These are phyloP conservation scores for Lepidocyrtoides sp. DNA, from an alignment of 2,888 invertebrate genomes.

Conservation along the genomic window DNA sequence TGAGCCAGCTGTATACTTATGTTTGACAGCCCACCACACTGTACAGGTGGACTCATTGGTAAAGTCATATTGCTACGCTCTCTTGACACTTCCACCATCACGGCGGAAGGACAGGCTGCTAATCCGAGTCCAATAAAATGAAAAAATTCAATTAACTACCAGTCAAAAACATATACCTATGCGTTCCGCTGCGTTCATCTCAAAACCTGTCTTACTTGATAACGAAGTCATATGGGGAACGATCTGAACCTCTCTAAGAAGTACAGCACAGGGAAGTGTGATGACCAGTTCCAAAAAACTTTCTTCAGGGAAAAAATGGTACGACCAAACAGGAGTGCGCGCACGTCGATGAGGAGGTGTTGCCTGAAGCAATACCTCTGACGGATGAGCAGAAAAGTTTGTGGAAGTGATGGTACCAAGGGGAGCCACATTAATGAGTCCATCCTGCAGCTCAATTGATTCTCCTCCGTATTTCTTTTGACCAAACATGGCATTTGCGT, in stretches of 20 bases:
- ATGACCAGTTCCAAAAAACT: constrained; percentile 96
- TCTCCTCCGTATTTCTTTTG: constrained; percentile 85
- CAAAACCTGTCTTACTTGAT: constrained; percentile 89
- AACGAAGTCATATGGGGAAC: constrained; percentile 93
- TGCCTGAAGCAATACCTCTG: constrained; percentile 95
- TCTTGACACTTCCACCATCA: constrained; percentile 94
- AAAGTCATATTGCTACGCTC: constrained; percentile 93
- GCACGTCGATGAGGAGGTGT: constrained; percentile 94
- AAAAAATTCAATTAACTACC: neutral
- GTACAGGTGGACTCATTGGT: constrained; percentile 94
- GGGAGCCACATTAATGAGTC: constrained; percentile 96
- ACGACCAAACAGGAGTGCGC: constrained; percentile 97
- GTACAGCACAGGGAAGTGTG: constrained; percentile 94
- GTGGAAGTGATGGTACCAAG: constrained; percentile 93
- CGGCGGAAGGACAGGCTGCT: constrained; percentile 95
- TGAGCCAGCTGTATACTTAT: constrained; percentile 94
- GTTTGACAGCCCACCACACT: constrained; percentile 95
- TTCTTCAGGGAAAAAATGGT: constrained; percentile 97
- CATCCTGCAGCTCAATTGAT: constrained; percentile 90
- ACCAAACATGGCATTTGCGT: constrained; percentile 83
- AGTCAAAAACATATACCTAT: neutral
- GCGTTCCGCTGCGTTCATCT: too few species aligned
- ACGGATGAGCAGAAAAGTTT: constrained; percentile 95
- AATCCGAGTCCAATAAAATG: constrained; percentile 70
- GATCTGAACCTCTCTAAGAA: constrained; percentile 95